Percentiles rank a stretch among this genome's conserved stretches.
Evolutionary conservation across 2,888 invertebrate genomes (phyloP).

Genomic region (Eupithecia subumbrata): DNA sequence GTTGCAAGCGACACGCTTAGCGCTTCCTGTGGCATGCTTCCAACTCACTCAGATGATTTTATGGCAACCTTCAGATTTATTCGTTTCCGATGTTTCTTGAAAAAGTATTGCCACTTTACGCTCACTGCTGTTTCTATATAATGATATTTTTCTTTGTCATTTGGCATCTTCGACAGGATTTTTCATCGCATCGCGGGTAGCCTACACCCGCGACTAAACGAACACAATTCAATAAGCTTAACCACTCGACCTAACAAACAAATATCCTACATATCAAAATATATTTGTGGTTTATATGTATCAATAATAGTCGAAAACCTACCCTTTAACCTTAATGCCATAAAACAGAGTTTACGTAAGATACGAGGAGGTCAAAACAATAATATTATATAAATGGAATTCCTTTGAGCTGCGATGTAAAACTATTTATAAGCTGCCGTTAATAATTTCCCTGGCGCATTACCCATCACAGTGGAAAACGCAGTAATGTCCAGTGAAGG

Average conservation of each 20-base stretch:
- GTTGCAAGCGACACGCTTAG: slow-evolving; percentile 6
- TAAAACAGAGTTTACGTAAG: background rate
- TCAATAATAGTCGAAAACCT: background rate
- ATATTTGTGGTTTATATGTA: background rate
- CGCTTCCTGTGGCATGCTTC: slow-evolving; percentile 20
- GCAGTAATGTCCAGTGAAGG: background rate
- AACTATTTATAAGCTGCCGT: background rate
- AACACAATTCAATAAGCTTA: background rate
- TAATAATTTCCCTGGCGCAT: background rate
- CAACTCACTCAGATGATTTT: slow-evolving; percentile 20
- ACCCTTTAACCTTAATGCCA: background rate
- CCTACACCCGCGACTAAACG: background rate
- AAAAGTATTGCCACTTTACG: slow-evolving; percentile 13
- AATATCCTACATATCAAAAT: background rate
- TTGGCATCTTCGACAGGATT: background rate
- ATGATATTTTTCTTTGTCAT: background rate
- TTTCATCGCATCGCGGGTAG: background rate
- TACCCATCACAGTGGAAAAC: background rate
- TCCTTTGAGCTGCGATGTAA: background rate
- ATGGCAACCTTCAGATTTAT: slow-evolving; percentile 23
- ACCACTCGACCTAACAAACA: background rate
- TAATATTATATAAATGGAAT: too few relatives aligned
- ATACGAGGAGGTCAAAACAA: too few relatives aligned
- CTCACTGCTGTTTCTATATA: background rate
- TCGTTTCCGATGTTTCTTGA: slow-evolving; percentile 25